Conservation (phyloP, 2,797 vertebrate genomes). For the Neopelma chrysocephalum region DNA sequence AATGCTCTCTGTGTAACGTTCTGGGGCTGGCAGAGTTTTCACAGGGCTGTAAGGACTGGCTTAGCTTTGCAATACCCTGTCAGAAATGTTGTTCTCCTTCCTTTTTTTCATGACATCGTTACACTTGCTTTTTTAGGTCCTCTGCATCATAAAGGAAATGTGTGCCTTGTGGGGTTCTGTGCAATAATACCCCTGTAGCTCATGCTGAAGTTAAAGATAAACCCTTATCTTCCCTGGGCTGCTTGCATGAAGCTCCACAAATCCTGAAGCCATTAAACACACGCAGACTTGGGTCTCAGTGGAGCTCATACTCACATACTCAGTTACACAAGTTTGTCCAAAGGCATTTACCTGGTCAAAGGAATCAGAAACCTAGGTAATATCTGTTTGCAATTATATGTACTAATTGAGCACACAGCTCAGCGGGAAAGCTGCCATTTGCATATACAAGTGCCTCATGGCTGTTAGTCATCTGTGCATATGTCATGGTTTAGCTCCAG, state of each 20-base stretch:
- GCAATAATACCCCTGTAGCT: not conserved
- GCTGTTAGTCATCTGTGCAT: not conserved
- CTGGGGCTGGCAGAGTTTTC: not conserved
- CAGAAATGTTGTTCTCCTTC: not conserved
- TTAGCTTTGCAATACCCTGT: not conserved
- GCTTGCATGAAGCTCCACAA: not conserved
- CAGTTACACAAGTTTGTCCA: not conserved
- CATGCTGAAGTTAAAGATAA: not conserved
- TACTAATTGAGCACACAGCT: not conserved
- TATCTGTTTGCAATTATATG: not conserved
- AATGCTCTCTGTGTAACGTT: rapidly evolving
- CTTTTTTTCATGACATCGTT: not conserved
- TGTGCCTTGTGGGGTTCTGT: not conserved
- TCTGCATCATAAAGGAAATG: not conserved
- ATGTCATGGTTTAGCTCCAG: not conserved
- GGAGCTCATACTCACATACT: not conserved
- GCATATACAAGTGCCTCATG: not conserved
- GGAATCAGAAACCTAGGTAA: not conserved
- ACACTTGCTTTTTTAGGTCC: not conserved
- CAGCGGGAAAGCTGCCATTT: not conserved
- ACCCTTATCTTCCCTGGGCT: not conserved
- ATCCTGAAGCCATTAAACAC: not conserved
- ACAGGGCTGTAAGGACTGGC: not conserved
- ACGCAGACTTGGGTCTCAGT: not conserved
- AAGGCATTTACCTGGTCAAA: not conserved